These are phyloP conservation scores for Ganaspis sp. DNA, from an alignment of 1,140 invertebrate species.

Conservation along the genomic window DNA sequence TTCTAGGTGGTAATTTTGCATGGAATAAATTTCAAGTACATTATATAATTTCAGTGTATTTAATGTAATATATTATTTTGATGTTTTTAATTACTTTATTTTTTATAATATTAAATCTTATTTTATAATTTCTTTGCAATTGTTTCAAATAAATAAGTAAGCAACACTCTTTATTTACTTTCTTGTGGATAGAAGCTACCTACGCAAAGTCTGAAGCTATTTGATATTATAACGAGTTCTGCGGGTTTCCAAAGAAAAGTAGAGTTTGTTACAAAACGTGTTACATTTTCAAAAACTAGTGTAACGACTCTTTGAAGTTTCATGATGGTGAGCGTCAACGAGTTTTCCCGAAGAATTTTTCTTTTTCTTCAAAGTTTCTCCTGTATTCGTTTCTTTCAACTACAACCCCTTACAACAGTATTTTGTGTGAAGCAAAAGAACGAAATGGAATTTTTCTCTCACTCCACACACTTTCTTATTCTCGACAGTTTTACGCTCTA, in stretches of 20 bases:
- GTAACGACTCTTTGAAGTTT: slow-evolving; percentile 21
- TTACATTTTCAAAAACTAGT: background rate
- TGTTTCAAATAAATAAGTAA: no score
- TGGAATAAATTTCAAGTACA: no score
- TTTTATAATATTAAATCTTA: no score
- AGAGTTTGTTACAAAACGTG: slow-evolving; percentile 14
- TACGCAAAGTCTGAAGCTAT: background rate
- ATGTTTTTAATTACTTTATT: no score
- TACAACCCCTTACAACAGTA: background rate
- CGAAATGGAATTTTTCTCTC: background rate
- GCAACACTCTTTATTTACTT: background rate
- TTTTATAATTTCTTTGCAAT: no score
- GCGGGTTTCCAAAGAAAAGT: background rate
- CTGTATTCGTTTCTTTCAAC: slow-evolving; percentile 15
- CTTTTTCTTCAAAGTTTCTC: background rate
- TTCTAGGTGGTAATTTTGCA: background rate
- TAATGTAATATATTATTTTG: no score
- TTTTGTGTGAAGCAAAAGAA: slow-evolving; percentile 1
- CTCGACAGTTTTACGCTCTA: slow-evolving; percentile 21
- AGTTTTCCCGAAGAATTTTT: slow-evolving; percentile 9
- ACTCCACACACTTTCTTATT: background rate
- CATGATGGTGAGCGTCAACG: slow-evolving; percentile 19
- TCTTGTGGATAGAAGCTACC: background rate
- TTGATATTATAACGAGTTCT: background rate
- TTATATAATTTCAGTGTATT: no score